Evolutionary conservation across 2,888 invertebrate species (phyloP).

Genomic region (Formica aserva): DNA sequence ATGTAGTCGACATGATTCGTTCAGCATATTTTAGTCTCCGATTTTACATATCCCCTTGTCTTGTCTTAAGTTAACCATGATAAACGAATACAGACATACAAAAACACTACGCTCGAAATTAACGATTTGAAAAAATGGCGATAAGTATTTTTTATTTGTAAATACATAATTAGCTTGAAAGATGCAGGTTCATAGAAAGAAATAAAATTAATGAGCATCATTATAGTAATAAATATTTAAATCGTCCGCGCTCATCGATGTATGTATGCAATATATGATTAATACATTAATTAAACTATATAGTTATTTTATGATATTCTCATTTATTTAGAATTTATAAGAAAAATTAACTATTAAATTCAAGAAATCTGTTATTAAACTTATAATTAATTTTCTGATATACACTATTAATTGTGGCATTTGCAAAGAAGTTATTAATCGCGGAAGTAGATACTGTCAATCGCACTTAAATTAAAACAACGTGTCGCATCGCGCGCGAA

Average conservation of each 20-base stretch:
- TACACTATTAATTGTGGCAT: constrained; percentile 68
- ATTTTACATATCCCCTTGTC: background rate
- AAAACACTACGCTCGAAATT: background rate
- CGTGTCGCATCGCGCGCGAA: constrained; percentile 6
- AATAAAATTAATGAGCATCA: constrained; percentile 1
- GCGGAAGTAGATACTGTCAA: background rate
- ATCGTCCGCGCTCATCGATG: background rate
- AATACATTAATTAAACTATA: background rate
- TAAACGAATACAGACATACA: background rate
- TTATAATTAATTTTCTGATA: constrained; percentile 29
- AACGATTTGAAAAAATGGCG: background rate
- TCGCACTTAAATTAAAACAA: constrained; percentile 29
- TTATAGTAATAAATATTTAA: background rate
- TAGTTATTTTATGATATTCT: background rate
- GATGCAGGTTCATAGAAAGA: background rate
- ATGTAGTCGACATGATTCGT: constrained; percentile 52
- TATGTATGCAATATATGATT: background rate
- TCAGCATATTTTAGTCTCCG: constrained; percentile 40
- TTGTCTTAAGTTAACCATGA: background rate
- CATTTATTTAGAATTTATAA: background rate
- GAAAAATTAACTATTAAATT: background rate
- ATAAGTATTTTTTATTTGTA: background rate
- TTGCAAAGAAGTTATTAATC: constrained; percentile 65
- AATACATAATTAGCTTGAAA: background rate
- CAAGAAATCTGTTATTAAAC: background rate